phyloP scores from a whole-genome alignment of 2,888 invertebrate genomes.

The Physocephala rufipes region DNA sequence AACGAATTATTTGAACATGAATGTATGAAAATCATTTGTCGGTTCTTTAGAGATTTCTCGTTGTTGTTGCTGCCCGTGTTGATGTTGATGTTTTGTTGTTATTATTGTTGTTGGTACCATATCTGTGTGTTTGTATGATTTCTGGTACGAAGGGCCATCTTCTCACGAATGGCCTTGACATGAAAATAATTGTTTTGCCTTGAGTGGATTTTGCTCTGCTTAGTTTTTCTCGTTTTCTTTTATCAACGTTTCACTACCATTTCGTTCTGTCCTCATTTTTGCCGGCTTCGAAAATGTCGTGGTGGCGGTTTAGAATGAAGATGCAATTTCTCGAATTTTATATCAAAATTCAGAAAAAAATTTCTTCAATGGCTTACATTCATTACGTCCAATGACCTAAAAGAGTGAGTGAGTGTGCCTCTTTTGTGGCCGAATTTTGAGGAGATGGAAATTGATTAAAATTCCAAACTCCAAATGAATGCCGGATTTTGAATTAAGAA shows the following conservation, averaged over 20 bases:
- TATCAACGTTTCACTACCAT: neutral
- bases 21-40: neutral
- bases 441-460: too few relatives aligned
- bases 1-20: neutral
- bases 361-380: too few relatives aligned
- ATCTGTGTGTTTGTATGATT: conserved; percentile 17
- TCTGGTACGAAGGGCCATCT: neutral
- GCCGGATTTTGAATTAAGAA: too few relatives aligned
- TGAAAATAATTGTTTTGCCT: conserved; percentile 29
- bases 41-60: neutral
- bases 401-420: too few relatives aligned
- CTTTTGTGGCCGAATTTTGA: too few relatives aligned
- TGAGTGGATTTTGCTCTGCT: conserved; percentile 6
- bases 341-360: too few relatives aligned
- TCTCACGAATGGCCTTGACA: conserved; percentile 14
- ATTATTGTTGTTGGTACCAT: conserved; percentile 8
- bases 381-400: too few relatives aligned
- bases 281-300: neutral
- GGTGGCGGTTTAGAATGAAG: too few relatives aligned
- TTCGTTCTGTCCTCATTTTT: neutral
- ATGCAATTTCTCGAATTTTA: too few relatives aligned
- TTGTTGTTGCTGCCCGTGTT: conserved; percentile 1
- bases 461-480: too few relatives aligned
- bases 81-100: conserved; percentile 10
- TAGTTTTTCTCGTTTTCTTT: neutral